Evolutionary conservation across 64 coral and sea anemone genomes (phyloP).

Genomic region (Platygyra sinensis): DNA sequence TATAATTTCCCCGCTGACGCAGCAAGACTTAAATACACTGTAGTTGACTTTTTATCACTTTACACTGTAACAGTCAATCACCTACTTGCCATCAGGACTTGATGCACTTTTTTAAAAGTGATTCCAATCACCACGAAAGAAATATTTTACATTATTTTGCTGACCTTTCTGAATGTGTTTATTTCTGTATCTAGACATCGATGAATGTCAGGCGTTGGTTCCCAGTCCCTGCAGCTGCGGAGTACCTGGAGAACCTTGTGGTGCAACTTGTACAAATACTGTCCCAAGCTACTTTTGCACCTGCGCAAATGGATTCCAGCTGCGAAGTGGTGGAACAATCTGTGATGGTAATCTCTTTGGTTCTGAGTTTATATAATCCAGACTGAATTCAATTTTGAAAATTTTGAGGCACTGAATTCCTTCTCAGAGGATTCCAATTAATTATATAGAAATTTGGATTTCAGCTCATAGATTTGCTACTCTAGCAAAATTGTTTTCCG

Average conservation of each 20-base stretch:
- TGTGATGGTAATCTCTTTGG: background rate
- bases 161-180: background rate
- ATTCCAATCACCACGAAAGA: background rate
- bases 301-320: background rate
- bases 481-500: too few relatives aligned
- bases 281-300: background rate
- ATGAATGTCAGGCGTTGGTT: background rate
- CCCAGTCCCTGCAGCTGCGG: background rate
- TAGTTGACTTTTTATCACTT: too few relatives aligned
- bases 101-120: too few relatives aligned
- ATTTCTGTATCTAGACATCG: background rate
- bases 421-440: too few relatives aligned
- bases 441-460: background rate
- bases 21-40: too few relatives aligned
- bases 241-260: constrained; percentile 1
- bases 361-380: too few relatives aligned
- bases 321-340: constrained; percentile 11
- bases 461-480: too few relatives aligned
- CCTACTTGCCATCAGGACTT: too few relatives aligned
- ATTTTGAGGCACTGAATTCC: too few relatives aligned
- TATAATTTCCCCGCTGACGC: too few relatives aligned
- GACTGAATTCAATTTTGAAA: too few relatives aligned
- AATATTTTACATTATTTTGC: background rate
- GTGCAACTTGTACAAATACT: background rate
- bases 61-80: too few relatives aligned